phyloP scores from a whole-genome alignment of 53 echinoderm and acorn worm species.

The Arbacia lixula region DNA sequence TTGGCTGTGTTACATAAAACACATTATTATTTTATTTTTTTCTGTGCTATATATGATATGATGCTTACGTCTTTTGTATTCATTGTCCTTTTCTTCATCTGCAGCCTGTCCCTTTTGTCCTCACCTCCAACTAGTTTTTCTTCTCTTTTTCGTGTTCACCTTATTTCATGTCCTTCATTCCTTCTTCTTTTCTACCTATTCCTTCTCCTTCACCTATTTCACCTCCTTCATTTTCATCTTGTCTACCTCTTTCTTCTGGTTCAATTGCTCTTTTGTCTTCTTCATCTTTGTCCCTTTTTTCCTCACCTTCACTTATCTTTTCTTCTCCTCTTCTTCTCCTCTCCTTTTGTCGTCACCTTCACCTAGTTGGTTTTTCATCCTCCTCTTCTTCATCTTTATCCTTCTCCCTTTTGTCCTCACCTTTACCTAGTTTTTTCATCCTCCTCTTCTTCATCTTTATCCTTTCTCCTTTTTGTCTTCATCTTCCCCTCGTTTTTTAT shows the following conservation, averaged over 20 bases:
- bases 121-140: background rate
- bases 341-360: background rate
- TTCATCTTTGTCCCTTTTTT: background rate
- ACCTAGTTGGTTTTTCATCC: background rate
- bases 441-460: background rate
- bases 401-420: background rate
- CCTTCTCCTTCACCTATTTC: background rate
- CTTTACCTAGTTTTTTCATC: background rate
- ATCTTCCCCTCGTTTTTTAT: too few relatives aligned
- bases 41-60: too few relatives aligned
- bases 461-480: too few relatives aligned
- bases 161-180: background rate
- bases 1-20: too few relatives aligned
- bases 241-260: background rate
- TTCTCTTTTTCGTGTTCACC: background rate
- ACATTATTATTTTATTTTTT: too few relatives aligned
- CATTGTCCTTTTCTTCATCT: background rate
- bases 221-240: background rate
- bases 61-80: too few relatives aligned
- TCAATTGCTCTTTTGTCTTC: background rate
- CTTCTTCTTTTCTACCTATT: background rate
- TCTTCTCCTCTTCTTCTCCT: background rate
- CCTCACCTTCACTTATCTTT: background rate
- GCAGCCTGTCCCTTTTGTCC: background rate
- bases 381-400: background rate